Base-by-base conservation (phyloP, 2,113 vertebrate species). In the Vulpes lagopus region DNA sequence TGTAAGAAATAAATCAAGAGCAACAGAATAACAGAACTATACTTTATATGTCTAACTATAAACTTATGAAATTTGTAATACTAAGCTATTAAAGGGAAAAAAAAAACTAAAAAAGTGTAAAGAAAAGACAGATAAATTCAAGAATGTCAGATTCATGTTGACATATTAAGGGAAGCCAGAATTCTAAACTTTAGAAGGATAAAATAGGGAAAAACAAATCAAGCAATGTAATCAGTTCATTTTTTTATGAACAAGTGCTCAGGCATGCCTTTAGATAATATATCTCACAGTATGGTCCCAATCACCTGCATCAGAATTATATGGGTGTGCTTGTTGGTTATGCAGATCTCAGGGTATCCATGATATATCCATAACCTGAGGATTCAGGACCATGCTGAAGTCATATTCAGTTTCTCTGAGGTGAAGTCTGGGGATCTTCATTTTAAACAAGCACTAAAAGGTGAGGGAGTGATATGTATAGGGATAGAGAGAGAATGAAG, bases 1-100 rank as follows among this genome's bases (percentile, higher is more conserved):
- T 96, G 5, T 65, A 89, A 87, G 51, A 95, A 94, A 73, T 92
- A 93, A 88, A 81, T 67, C 19, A 93, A 93, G 49, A 51, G 4
- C 38, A 91, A 67, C 53, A 89, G 59, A 95, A n/a, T 74, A 95
- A 91, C 35, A 22, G 32, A 88, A 53, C 51, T 88, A 11, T 87
- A 64, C 11, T 57, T 91, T 15, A 60, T 86, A 65, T 27, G 55
- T 15, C 15, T 79, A 32, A 91, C 27, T 62, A 23, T 94, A 38
- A 96, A 91, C 4, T 80, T 93, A 60, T 32, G 10, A 74, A 91
- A 91, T 82, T 57, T 96, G 30, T 88, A 65, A 73, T 82, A 10
- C 25, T 71, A 20, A 81, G 30, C 6, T 82, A 73, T 71, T 60
- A 86, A 95, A 85, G 15, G n/a, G n/a, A 55, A 78, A 95, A 35